A percentile compares a stretch with the other conserved stretches of the same genome.
Conservation (phyloP, 2,797 vertebrate genomes). For the Remorina albescens region DNA sequence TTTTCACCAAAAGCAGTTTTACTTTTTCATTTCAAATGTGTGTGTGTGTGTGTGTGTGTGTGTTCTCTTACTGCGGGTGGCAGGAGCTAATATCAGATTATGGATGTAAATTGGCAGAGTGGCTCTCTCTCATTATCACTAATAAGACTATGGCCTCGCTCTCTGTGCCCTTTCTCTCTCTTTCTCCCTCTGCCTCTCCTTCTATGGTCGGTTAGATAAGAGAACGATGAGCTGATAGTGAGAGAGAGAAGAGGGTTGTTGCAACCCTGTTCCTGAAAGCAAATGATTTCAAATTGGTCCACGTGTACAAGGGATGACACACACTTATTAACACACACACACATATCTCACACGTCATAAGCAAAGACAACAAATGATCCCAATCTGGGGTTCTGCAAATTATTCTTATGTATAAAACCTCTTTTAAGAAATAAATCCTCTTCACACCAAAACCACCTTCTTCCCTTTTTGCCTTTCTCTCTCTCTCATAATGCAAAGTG, state of each 20-base stretch:
- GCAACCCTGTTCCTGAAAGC: slow-evolving; percentile 51
- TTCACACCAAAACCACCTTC: not conserved
- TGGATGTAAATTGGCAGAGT: slow-evolving; percentile 85
- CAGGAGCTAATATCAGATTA: slow-evolving; percentile 87
- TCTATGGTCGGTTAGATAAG: slow-evolving; percentile 64
- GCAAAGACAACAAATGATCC: not conserved
- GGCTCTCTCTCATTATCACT: slow-evolving; percentile 85
- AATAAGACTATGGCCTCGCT: slow-evolving; percentile 84
- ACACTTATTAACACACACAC: slow-evolving; percentile 13
- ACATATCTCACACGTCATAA: slow-evolving; percentile 6
- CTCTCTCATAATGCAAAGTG: slow-evolving; percentile 10
- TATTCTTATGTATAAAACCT: not conserved
- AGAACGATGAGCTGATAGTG: slow-evolving; percentile 57
- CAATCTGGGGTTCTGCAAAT: not conserved
- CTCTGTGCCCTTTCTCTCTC: slow-evolving; percentile 49
- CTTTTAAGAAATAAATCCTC: slow-evolving; percentile 5
- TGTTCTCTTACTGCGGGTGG: slow-evolving; percentile 69
- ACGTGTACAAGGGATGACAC: slow-evolving; percentile 43
- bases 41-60: slow-evolving; percentile 35
- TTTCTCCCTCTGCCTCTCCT: slow-evolving; percentile 29
- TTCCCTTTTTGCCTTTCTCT: not conserved
- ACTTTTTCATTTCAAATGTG: slow-evolving; percentile 58
- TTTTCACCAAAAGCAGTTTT: slow-evolving; percentile 58
- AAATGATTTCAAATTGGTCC: slow-evolving; percentile 46
- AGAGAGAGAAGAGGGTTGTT: slow-evolving; percentile 15